phyloP scores from a whole-genome alignment of 2,797 vertebrate species.

The Mycteria americana region DNA sequence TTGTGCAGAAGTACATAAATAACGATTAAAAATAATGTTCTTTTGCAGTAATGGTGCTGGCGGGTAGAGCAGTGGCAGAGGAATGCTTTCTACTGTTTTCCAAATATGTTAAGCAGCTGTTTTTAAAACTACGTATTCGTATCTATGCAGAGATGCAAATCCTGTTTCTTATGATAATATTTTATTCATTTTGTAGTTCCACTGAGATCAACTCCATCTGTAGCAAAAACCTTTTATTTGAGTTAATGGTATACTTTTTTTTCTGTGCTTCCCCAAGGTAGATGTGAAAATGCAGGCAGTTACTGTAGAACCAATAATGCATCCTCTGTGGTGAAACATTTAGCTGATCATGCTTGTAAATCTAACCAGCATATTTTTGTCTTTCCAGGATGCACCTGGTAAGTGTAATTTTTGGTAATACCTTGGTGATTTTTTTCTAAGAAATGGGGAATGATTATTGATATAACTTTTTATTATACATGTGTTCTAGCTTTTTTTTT shows the following conservation, averaged over 20 bases:
- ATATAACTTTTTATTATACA: not conserved
- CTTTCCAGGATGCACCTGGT: not conserved
- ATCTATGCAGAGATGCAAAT: not conserved
- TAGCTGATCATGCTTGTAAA: not conserved
- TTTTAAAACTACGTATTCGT: not conserved
- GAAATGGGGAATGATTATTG: not conserved
- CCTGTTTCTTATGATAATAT: not conserved
- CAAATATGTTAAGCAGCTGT: not conserved
- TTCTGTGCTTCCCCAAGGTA: not conserved
- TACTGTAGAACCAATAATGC: not conserved
- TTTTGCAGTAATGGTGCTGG: not conserved
- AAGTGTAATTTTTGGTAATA: not conserved
- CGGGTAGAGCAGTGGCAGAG: fast-evolving
- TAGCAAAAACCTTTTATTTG: not conserved
- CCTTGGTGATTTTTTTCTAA: not conserved
- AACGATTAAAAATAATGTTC: not conserved
- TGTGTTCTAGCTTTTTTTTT: not conserved
- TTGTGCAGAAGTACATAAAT: not conserved
- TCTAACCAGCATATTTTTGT: not conserved
- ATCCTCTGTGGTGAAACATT: not conserved
- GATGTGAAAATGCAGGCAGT: not conserved
- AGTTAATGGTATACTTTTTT: not conserved
- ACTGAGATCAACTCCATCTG: not conserved
- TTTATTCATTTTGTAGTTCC: not conserved
- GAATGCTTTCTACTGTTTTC: not conserved